Evolutionary conservation across 2,113 vertebrate species (phyloP).

Genomic region (Acanthochromis polyacanthus): DNA sequence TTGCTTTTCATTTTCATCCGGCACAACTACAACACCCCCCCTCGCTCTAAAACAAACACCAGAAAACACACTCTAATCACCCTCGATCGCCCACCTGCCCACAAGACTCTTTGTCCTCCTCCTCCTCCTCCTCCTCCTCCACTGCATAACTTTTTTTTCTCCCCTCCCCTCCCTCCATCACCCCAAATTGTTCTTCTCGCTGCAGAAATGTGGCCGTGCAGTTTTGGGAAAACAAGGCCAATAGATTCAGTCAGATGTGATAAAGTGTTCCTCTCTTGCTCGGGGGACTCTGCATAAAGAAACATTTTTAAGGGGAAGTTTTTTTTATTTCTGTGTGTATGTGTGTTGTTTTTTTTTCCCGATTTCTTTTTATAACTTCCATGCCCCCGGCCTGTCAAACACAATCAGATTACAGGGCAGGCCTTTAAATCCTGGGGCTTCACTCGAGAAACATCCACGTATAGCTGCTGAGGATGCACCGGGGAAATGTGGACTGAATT

Average conservation of each 20-base stretch:
- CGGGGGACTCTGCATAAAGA: slow-evolving; percentile 70
- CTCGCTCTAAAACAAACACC: slow-evolving; percentile 59
- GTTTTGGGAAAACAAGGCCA: slow-evolving; percentile 65
- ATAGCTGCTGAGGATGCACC: slow-evolving; percentile 28
- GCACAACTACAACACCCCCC: slow-evolving; percentile 32
- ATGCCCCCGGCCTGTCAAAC: slow-evolving; percentile 67
- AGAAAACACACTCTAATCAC: slow-evolving; percentile 35
- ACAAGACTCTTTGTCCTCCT: slow-evolving; percentile 12
- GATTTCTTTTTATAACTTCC: slow-evolving; percentile 62
- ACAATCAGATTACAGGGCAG: slow-evolving; percentile 59
- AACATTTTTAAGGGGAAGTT: slow-evolving; percentile 60
- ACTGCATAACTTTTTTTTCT: neutral
- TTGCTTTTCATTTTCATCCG: slow-evolving; percentile 65
- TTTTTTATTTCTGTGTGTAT: neutral
- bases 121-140: neutral
- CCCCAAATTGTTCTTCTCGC: slow-evolving; percentile 57
- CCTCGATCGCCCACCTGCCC: slow-evolving; percentile 71
- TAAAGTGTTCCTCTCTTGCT: slow-evolving; percentile 68
- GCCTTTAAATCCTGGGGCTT: slow-evolving; percentile 46
- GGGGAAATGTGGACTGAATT: slow-evolving; percentile 21
- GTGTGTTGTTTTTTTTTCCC: neutral
- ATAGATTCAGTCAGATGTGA: slow-evolving; percentile 75
- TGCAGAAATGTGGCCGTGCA: slow-evolving; percentile 54
- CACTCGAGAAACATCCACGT: slow-evolving; percentile 28
- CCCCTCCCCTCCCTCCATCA: slow-evolving; percentile 24